A percentile compares a stretch with the other conserved stretches of the same genome.
phyloP scores from a whole-genome alignment of 2,113 vertebrate genomes.

The Menura novaehollandiae region DNA sequence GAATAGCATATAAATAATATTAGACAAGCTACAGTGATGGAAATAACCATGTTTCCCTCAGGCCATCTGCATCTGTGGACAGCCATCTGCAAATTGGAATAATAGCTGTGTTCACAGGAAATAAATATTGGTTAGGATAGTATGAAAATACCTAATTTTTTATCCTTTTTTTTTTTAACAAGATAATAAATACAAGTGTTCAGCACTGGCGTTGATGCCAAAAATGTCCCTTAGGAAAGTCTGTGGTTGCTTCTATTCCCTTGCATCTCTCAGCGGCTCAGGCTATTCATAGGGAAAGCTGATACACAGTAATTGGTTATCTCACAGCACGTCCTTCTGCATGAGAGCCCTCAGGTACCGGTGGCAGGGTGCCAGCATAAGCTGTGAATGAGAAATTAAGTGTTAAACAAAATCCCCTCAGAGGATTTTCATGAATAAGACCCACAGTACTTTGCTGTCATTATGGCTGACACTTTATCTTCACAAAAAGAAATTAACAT shows the following conservation, averaged over 20 bases:
- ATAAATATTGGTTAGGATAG: background rate
- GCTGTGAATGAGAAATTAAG: slow-evolving; percentile 41
- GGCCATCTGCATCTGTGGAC: background rate
- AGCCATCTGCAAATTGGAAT: background rate
- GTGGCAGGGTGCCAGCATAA: slow-evolving; percentile 32
- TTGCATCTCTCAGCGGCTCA: background rate
- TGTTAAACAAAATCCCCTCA: slow-evolving; percentile 14
- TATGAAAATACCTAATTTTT: background rate
- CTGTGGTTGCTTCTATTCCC: background rate
- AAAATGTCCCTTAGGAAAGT: background rate
- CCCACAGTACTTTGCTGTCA: slow-evolving; percentile 26
- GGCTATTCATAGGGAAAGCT: background rate
- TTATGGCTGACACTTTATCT: slow-evolving; percentile 38
- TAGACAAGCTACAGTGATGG: background rate
- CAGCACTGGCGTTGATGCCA: background rate
- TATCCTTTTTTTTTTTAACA: background rate
- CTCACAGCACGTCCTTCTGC: background rate
- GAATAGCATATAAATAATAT: background rate
- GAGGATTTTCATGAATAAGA: slow-evolving; percentile 31
- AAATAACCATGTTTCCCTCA: background rate
- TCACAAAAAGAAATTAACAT: slow-evolving; percentile 45
- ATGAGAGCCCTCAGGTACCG: slow-evolving; percentile 23
- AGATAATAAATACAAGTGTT: background rate
- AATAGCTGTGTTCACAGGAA: background rate
- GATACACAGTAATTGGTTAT: background rate